A percentile compares a stretch with the other conserved stretches of the same genome.
These are phyloP conservation scores for Euzophera pinguis DNA, from an alignment of 2,888 invertebrate genomes.

Conservation along the genomic window DNA sequence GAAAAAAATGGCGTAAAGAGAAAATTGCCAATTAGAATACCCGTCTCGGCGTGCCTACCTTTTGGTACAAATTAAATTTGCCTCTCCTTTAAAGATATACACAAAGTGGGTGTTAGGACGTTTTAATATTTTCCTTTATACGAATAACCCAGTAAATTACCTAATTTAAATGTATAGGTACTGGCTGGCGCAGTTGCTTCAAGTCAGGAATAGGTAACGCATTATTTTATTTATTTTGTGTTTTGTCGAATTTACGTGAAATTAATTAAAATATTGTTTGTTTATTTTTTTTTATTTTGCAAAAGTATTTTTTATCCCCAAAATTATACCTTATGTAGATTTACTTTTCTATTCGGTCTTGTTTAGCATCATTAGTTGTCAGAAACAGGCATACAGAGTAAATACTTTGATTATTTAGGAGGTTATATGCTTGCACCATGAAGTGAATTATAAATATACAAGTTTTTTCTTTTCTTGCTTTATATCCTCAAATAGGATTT, in stretches of 20 bases:
- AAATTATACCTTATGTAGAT: too few species aligned
- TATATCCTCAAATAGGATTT: too few species aligned
- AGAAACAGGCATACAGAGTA: too few species aligned
- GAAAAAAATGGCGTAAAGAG: constrained; percentile 75
- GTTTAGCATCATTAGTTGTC: too few species aligned
- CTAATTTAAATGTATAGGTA: constrained; percentile 43
- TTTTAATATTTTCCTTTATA: constrained; percentile 44
- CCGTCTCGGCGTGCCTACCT: constrained; percentile 38
- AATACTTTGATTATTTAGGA: too few species aligned
- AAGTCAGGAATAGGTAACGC: constrained; percentile 16
- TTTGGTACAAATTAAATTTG: constrained; percentile 62
- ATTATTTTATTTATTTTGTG: background rate
- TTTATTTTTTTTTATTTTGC: too few species aligned
- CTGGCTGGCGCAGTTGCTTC: constrained; percentile 25
- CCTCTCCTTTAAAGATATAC: constrained; percentile 60
- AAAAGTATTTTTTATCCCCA: too few species aligned
- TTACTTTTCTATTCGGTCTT: too few species aligned
- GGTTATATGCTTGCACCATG: too few species aligned
- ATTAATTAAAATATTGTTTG: background rate
- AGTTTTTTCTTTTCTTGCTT: too few species aligned
- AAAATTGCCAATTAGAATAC: constrained; percentile 73
- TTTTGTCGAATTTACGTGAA: background rate
- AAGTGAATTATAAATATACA: too few species aligned
- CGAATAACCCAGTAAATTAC: constrained; percentile 38
- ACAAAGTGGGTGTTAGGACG: constrained; percentile 63